Conservation (phyloP, 2,888 invertebrate genomes). For the Drosophila koepferae region DNA sequence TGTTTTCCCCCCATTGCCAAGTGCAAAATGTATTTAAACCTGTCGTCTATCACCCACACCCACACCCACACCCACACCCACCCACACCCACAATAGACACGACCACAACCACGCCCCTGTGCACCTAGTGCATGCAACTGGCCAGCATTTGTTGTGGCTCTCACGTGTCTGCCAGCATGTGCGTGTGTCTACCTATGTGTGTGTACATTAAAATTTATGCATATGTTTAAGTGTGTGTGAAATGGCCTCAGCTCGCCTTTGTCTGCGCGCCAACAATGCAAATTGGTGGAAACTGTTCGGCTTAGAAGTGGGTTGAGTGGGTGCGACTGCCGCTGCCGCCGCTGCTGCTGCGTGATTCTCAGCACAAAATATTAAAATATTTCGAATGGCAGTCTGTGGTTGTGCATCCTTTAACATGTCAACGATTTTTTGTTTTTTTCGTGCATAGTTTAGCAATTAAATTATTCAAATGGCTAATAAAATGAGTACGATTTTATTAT, state of each 20-base stretch:
- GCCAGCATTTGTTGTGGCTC: conserved; percentile 43
- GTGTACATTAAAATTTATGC: conserved; percentile 63
- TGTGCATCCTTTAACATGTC: conserved; percentile 5
- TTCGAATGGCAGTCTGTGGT: conserved; percentile 33
- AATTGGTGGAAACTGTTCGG: conserved; percentile 36
- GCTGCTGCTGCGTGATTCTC: conserved; percentile 14
- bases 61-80: background rate
- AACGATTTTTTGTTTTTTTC: background rate
- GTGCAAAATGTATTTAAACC: conserved; percentile 77
- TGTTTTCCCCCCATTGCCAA: conserved; percentile 43
- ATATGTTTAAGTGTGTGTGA: conserved; percentile 48
- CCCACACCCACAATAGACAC: background rate
- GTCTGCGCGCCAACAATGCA: conserved; percentile 55
- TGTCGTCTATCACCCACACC: conserved; percentile 48
- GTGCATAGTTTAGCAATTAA: conserved; percentile 34
- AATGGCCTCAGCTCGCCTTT: conserved; percentile 26
- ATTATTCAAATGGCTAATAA: conserved; percentile 29
- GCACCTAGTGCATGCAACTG: conserved; percentile 3
- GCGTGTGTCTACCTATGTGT: conserved; percentile 14
- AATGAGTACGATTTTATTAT: conserved; percentile 5
- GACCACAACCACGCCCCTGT: conserved; percentile 27
- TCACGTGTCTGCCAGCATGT: conserved; percentile 14
- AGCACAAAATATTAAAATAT: conserved; percentile 39
- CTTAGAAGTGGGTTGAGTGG: conserved; percentile 14
- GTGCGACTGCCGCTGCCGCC: background rate